Evolutionary conservation across 1,140 invertebrate genomes (phyloP), one percentile per base, ranked within the genome.

Genomic region (Stenopsyche tienmushanensis): DNA sequence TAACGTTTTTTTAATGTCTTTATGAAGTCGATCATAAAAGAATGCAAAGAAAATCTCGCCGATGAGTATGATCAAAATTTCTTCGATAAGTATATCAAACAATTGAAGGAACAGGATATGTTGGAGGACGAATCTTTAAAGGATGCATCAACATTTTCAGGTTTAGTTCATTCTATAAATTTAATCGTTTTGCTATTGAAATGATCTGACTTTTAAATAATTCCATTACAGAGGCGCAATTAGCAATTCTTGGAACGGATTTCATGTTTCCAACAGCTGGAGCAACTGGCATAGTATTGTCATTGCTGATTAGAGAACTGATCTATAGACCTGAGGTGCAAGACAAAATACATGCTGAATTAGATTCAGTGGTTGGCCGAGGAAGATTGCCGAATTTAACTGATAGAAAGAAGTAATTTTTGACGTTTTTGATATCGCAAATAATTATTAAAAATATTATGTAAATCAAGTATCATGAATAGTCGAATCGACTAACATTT

Each of bases 331-430:
- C 87, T 0, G 80, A 87, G 34, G 76, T 90, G 0, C 84, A 87
- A 71, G 76, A 79, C 1, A 83, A 83, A 57, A 77, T 91, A 1
- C 86, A 88, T 63, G 72, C 82, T 5, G 90, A 93, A 72, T 83
- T 93, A 24, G 85, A 90, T 57, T 65, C 76, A 15, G 85, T 90
- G 0, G 81, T 92, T 8, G 90, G 89, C 1, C 76, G 74, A n/a
- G 80, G 81, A 26, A 78, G 87, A 8, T 54, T 83, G 2, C 85
- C 87, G 0, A 83, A 76, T 1, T 74, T 90, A 23, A 80, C 85
- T 25, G 89, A 93, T 73, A 79, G 86, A 60, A 74, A 75, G 42
- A 78, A 76, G 82, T 83, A 74, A 60, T n/a, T n/a, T n/a, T n/a
- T 34, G 13, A 34, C 13, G 13, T 34, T 34, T 34, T 34, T 34